Evolutionary conservation across 2,797 vertebrate species (phyloP), one percentile per base, ranked within the genome.

Genomic region (Bufotes viridis): DNA sequence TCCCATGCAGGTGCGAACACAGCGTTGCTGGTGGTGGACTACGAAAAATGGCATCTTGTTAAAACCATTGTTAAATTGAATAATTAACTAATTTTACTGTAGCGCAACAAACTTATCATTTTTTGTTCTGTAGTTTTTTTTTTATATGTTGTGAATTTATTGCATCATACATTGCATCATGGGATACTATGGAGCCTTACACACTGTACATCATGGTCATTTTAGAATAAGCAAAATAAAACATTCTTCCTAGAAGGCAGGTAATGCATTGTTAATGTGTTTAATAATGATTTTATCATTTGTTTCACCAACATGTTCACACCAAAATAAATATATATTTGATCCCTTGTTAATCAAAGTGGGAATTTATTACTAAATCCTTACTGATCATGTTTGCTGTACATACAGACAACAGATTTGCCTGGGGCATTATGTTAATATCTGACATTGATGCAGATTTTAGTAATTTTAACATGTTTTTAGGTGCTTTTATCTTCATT

Each of bases 401-500:
- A 24, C 79, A 81, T 81, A 63, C 8, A 81, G 63, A 81, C 49
- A 42, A 34, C 18, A 63, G 79, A 63, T 49, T 12, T 42, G 79
- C 79, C 79, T 49, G 58, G 51, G 79, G 79, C 79, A 12, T 83
- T 83, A 26, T 83, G 51, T 49, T 55, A 83, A 58, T 83, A 57
- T 58, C 53, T 1, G 6, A 22, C 67, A 58, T 60, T 58, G 12
- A 34, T 57, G 22, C 11, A 29, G n/a, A 83, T 55, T 55, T 18
- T 60, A 83, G 55, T 57, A 83, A 58, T 24, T 7, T 72, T 34
- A 83, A 70, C 67, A 26, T 83, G 51, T 83, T 70, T 70, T 70
- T 17, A 83, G 51, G 3, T 67, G 63, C 17, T 58, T 83, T 72
- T 83, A 3, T 18, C 26, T 84, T 51, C 9, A 72, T 55, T 83